Evolutionary conservation across 2,797 vertebrate genomes (phyloP), one percentile per base, ranked within the genome.

Genomic region (Silurus lanzhouensis): DNA sequence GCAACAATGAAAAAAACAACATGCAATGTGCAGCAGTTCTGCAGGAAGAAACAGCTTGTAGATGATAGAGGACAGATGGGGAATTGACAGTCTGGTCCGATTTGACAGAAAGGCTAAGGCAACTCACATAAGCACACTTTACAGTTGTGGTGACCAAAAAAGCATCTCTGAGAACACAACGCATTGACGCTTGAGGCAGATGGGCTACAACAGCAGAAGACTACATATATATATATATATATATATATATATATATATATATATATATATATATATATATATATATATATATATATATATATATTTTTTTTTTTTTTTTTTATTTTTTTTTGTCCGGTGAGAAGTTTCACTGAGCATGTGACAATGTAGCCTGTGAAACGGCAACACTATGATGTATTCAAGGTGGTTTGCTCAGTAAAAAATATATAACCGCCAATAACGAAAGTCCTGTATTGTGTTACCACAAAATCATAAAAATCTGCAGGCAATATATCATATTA

Each of bases 311-410:
- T 31, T 31, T 31, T 31, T n/a, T n/a, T n/a, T n/a, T n/a, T n/a
- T n/a, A n/a, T n/a, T n/a, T n/a, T 2, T 31, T 31, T 31, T 38
- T 38, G 31, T 38, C 31, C 31, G 2, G 31, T 38, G 52, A 58
- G 27, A 25, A 31, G 17, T 77, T 77, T 77, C 27, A 77, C 25
- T 58, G 17, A 77, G 27, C 75, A 76, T 77, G 27, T 60, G 75
- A 8, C 27, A 5, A 6, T 38, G 57, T 60, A 22, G 75, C 19
- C 10, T 58, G 74, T 58, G 25, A 76, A 76, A 15, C 74, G 31
- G 1, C 0, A 58, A 76, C 10, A 31, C 72, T 27, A 13, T 52
- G 22, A 8, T 55, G 46, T 74, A 46, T 25, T 38, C 4, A 38
- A 38, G 5, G 22, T 6, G 52, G n/a, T 60, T 77, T 60, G 9